Evolutionary conservation across 1,140 invertebrate species (phyloP), one percentile per base, ranked within the genome.

Genomic region (Harlomillsia oculata): DNA sequence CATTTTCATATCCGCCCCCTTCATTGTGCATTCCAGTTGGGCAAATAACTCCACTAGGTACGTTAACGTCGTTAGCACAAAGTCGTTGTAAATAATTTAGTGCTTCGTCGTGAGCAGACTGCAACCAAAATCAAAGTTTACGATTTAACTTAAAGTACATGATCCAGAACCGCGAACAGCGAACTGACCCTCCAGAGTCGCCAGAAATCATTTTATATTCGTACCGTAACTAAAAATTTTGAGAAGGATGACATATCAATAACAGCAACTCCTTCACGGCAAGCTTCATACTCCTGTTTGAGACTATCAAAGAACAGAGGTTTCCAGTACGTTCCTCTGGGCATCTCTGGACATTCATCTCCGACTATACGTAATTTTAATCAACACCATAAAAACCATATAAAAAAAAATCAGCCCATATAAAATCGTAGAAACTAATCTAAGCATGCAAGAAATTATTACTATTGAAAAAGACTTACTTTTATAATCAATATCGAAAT

Each of bases 11-110:
- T 16, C 96, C 96, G 14, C 96, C 96, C 11, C 78, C 75, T 64
- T 81, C 74, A 73, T 98, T 98, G 72, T 98, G 94, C 93, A 99
- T 97, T 53, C 95, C 96, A 5, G 95, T 97, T 67, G 98, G 95
- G 62, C 96, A 89, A 54, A 98, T 94, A 66, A 86, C 85, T 23
- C 93, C 95, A 29, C 94, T 78, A 1, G 91, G 87, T 9, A 96
- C 87, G 72, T 98, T 89, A 16, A 99, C 87, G 73, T 98, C 86
- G 72, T 97, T 97, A 23, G 92, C 95, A 69, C 95, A 98, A 11
- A 98, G 72, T 69, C 90, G 90, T 72, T 98, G 94, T 13, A 99
- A 73, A 43, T 86, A 79, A 36, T 92, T 80, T 0, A 97, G 83
- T 1, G 94, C 91, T 76, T 97, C 93, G 43, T 77, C 78, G 5